A percentile compares a stretch with the other conserved stretches of the same genome.
phyloP scores from a whole-genome alignment of 2,113 vertebrate genomes.

The Oceanodroma tethys region DNA sequence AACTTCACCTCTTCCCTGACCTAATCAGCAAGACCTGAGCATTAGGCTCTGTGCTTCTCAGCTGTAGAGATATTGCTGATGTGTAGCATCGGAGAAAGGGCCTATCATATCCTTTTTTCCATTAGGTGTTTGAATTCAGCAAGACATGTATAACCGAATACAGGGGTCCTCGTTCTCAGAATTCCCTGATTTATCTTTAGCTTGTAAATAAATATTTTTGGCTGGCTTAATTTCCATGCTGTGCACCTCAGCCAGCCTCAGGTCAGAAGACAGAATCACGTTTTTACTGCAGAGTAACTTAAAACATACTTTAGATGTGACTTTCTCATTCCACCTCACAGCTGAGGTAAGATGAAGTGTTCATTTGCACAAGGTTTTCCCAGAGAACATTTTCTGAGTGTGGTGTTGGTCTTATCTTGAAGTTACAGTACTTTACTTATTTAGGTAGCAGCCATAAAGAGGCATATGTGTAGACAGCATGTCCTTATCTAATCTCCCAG shows the following conservation, averaged over 20 bases:
- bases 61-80: neutral
- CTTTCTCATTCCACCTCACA: neutral
- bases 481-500: neutral
- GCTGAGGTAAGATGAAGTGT: neutral
- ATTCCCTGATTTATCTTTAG: neutral
- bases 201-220: neutral
- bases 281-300: neutral
- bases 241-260: neutral
- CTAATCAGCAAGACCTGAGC: neutral
- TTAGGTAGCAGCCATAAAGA: neutral
- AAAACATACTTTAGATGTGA: neutral
- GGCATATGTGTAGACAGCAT: neutral
- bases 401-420: neutral
- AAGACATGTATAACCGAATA: neutral
- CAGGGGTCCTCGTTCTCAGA: neutral
- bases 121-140: neutral
- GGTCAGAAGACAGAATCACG: neutral
- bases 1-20: neutral
- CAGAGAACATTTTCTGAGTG: neutral
- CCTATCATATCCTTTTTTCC: neutral
- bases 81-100: neutral
- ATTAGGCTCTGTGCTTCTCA: neutral
- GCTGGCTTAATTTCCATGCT: neutral
- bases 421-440: neutral
- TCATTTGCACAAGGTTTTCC: neutral